A percentile compares a stretch with the other conserved stretches of the same genome.
phyloP scores from a whole-genome alignment of 2,113 vertebrate genomes.

The Peromyscus californicus region DNA sequence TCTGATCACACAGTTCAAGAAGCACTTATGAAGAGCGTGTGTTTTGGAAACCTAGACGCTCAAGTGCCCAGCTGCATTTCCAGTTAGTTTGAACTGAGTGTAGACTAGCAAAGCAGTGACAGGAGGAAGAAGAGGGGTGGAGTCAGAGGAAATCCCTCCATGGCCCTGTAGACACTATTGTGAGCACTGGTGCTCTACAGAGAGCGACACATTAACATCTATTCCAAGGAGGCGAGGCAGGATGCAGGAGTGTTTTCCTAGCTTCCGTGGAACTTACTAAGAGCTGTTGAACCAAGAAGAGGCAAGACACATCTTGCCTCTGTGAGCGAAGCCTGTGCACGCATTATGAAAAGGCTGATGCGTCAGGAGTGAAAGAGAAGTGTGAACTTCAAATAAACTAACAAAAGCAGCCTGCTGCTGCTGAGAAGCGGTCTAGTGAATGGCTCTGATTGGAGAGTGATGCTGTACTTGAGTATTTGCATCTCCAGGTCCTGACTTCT shows the following conservation, averaged over 20 bases:
- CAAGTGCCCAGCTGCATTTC: conserved; percentile 67
- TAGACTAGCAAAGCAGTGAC: conserved; percentile 2
- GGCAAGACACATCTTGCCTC: conserved; percentile 19
- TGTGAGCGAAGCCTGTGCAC: background rate
- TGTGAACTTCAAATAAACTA: conserved; percentile 52
- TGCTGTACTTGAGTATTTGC: background rate
- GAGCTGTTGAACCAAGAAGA: background rate
- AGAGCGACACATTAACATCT: background rate
- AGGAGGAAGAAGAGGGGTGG: background rate
- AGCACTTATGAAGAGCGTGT: conserved; percentile 51
- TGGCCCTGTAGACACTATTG: background rate
- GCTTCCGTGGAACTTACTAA: background rate
- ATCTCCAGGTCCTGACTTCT: conserved; percentile 20
- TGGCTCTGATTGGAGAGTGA: conserved; percentile 12
- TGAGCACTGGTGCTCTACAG: too few species aligned
- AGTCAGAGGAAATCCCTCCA: background rate
- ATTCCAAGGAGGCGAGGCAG: background rate
- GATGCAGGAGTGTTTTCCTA: background rate
- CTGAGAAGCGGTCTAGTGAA: conserved; percentile 18
- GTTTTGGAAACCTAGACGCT: conserved; percentile 64
- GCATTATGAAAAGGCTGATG: background rate
- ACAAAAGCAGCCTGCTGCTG: conserved; percentile 21
- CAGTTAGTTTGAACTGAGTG: conserved; percentile 48
- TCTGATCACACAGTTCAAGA: conserved; percentile 62
- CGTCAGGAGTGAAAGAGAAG: background rate